Conservation (phyloP, 2,797 vertebrate genomes). For the Spheniscus humboldti region DNA sequence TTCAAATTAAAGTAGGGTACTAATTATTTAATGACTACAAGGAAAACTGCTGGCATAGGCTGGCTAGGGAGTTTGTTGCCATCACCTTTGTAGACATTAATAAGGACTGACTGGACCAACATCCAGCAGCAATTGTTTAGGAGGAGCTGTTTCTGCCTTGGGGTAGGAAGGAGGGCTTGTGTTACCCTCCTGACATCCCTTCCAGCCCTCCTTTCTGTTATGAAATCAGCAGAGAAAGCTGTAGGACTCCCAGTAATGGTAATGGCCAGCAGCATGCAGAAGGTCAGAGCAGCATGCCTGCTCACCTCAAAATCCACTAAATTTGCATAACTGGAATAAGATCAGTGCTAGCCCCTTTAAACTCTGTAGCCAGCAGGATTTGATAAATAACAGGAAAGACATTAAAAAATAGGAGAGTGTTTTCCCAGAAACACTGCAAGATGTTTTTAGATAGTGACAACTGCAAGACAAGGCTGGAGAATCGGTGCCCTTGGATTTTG, state of each 20-base stretch:
- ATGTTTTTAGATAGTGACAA: neutral
- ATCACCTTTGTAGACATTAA: neutral
- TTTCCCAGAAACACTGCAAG: neutral
- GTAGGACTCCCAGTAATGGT: neutral
- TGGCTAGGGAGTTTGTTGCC: neutral
- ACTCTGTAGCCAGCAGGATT: neutral
- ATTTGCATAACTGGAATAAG: neutral
- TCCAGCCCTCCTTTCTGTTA: neutral
- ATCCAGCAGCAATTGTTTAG: neutral
- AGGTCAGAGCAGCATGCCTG: neutral
- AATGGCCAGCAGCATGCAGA: neutral
- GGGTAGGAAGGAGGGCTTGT: neutral
- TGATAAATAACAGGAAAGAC: neutral
- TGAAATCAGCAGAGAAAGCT: neutral
- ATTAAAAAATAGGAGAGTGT: neutral
- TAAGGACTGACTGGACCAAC: neutral
- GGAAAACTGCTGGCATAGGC: neutral
- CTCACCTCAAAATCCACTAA: neutral
- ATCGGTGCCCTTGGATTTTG: accelerated
- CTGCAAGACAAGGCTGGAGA: neutral
- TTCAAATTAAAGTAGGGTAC: neutral
- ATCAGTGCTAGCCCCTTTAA: neutral
- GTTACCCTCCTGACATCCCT: neutral
- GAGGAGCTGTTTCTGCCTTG: neutral
- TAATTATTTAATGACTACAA: slow-evolving; percentile 30